phyloP scores from a whole-genome alignment of 1,140 invertebrate genomes.

The Brachionus manjavacas region DNA sequence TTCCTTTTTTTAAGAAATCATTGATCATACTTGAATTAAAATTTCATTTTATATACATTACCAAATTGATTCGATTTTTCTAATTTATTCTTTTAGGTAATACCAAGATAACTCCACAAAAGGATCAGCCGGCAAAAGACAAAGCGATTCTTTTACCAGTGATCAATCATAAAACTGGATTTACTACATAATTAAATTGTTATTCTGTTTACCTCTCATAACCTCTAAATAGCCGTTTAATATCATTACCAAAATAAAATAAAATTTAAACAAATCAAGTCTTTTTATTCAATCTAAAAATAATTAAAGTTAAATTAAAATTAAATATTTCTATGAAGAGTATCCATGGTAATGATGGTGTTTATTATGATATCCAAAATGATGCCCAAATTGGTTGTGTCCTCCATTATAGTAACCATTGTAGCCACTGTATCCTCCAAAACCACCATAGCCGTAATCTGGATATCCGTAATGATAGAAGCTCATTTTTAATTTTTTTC shows the following conservation, averaged over 20 bases:
- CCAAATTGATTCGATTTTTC: neutral
- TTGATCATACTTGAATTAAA: no score
- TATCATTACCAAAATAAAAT: neutral
- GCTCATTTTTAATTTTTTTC: neutral
- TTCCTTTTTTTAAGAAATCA: no score
- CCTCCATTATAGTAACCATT: neutral
- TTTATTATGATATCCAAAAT: neutral
- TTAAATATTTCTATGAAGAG: neutral
- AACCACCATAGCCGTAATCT: neutral
- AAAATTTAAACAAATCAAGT: neutral
- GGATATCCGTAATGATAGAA: slow-evolving; percentile 2
- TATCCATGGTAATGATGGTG: neutral
- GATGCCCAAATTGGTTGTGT: neutral
- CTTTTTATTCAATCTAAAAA: no score
- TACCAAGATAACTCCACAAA: neutral
- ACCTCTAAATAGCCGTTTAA: neutral
- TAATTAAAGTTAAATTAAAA: neutral
- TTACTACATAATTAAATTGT: slow-evolving; percentile 2
- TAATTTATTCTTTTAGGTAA: neutral
- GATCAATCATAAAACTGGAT: slow-evolving; percentile 32
- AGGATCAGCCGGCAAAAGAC: neutral
- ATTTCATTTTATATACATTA: neutral
- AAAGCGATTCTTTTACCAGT: slow-evolving; percentile 26
- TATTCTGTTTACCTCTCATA: neutral
- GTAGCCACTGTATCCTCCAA: neutral